Evolutionary conservation across 1,140 invertebrate species (phyloP), one percentile per base, ranked within the genome.

Genomic region (Atta texana): DNA sequence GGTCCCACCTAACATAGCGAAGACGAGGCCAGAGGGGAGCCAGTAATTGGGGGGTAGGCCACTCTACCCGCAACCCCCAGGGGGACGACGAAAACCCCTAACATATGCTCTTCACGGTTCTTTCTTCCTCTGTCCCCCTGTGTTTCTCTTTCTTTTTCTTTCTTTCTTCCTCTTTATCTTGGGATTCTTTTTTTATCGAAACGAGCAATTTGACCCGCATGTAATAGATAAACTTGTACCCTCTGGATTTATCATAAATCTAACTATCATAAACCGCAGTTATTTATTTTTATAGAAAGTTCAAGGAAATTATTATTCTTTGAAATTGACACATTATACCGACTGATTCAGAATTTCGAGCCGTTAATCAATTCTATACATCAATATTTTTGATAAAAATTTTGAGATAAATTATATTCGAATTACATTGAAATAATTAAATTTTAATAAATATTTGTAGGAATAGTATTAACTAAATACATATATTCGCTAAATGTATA

Each of bases 31-130:
- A 88, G 89, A 93, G 92, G 91, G 93, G 91, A 90, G 92, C 92
- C 89, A 90, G 93, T 95, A 95, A 95, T 95, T 95, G 94, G 95
- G 94, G 94, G 94, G 93, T 94, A 92, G 92, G 89, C 92, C 93
- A 94, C 92, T 94, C 92, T 92, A 92, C 87, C 93, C 92, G 91
- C 91, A 94, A 93, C 85, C 92, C 93, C 92, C 90, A 92, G 77
- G 66, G 91, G 88, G 89, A 89, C 92, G 87, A 63, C 90, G 78
- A 86, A 87, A 93, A 94, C 92, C 93, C 92, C 91, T 86, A 93
- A 92, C 95, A 95, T 95, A 95, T 95, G 95, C 93, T 95, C 87
- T 92, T 84, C 87, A 85, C 68, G 80, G 69, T 64, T 24, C 69
- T 59, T n/a, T 84, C 57, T 53, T 16, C 68, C 69, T 71, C 75